Base-by-base conservation (phyloP, 2,888 invertebrate genomes). In the Galerucella nymphaeae region DNA sequence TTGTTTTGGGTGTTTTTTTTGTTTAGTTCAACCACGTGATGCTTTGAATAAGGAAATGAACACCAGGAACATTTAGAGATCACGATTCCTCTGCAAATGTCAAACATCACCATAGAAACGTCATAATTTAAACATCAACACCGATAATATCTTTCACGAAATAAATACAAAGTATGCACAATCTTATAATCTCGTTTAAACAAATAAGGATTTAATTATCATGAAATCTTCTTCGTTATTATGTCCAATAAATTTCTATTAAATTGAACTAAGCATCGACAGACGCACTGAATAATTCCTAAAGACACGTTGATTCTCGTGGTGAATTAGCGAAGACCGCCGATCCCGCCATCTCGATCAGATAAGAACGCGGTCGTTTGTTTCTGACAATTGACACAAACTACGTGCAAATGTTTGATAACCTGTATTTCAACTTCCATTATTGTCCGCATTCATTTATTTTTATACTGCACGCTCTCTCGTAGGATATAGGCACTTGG, bases 341-440 rank as follows among this genome's bases (percentile, higher is more conserved):
- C 78, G 75, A 74, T 70, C 71, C 72, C 75, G 83, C 82, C 82
- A 83, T 82, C 82, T 81, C 80, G 81, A 83, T 84, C 84, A 83
- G 83, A 84, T 84, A 84, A 83, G 73, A 75, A 77, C 77, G 76
- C 78, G 80, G 82, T 83, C 84, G 83, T 84, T 83, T 84, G 83
- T 84, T 84, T 83, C 82, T 78, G 80, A 82, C 84, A 84, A 84
- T 84, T 84, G 84, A 83, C 84, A 82, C 83, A 84, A 84, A 84
- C 84, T 83, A 83, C 80, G 84, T 84, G 84, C 84, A 84, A 84
- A 84, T 83, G 84, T 84, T 84, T 83, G 83, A 84, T 84, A 84
- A 84, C 84, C 84, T 81, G 84, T 84, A 84, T 84, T 84, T 83
- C 84, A 83, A 83, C 84, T 83, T 83, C 83, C 83, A 84, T 84